Percentiles rank a stretch among this genome's conserved stretches.
Conservation (phyloP, 23 tunicate species). For the Ciona savignyi region DNA sequence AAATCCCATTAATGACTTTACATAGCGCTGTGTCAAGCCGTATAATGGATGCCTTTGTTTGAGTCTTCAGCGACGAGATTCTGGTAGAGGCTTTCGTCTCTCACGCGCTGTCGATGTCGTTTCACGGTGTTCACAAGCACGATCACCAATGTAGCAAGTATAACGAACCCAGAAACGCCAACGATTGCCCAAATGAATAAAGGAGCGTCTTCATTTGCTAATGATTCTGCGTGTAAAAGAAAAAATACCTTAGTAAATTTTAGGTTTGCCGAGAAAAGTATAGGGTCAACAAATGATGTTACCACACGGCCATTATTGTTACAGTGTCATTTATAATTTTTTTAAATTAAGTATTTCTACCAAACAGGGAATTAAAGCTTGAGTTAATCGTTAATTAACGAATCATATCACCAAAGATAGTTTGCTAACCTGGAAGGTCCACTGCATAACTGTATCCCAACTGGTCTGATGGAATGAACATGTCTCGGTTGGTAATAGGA, state of each 20-base stretch:
- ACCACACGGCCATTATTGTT: background rate
- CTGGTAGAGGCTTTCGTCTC: constrained; percentile 47
- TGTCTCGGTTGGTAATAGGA: constrained; percentile 67
- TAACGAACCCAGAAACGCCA: constrained; percentile 42
- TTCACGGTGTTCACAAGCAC: constrained; percentile 7
- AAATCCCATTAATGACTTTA: too few species aligned
- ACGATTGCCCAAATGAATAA: constrained; percentile 67
- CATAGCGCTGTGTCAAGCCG: constrained; percentile 26
- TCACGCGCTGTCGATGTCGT: constrained; percentile 14
- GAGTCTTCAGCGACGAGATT: constrained; percentile 48
- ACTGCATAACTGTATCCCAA: constrained; percentile 77
- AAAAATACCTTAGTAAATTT: too few species aligned
- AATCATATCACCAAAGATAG: too few species aligned
- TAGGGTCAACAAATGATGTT: background rate
- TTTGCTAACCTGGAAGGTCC: constrained; percentile 71
- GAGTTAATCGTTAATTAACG: too few species aligned
- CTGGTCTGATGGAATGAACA: constrained; percentile 62
- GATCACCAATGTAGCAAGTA: constrained; percentile 27
- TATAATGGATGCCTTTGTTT: constrained; percentile 35
- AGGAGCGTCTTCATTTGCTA: constrained; percentile 8
- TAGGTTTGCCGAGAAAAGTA: background rate
- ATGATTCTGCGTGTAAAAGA: background rate
- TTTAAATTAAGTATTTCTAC: too few species aligned
- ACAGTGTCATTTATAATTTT: too few species aligned
- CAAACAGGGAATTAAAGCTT: too few species aligned